Percentiles rank a stretch among this genome's conserved stretches.
Conservation (phyloP, 2,797 vertebrate species). For the Sebastes steindachneri region DNA sequence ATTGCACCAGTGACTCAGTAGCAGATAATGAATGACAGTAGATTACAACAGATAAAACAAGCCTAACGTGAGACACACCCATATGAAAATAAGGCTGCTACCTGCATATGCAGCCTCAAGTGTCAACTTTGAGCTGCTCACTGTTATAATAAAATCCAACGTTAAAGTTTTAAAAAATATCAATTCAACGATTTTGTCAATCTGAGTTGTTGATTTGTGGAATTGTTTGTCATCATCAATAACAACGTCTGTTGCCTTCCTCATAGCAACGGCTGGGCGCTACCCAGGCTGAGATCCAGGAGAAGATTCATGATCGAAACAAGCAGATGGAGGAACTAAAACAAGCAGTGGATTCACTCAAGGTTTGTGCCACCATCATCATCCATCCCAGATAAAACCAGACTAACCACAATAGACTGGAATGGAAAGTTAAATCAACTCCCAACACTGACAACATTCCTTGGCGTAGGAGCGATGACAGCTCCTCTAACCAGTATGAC, state of each 20-base stretch:
- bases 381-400: slow-evolving; percentile 39
- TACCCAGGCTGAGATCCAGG: slow-evolving; percentile 88
- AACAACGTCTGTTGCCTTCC: slow-evolving; percentile 16
- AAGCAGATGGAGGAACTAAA: slow-evolving; percentile 89
- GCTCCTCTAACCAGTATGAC: slow-evolving; percentile 33
- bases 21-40: slow-evolving; percentile 1
- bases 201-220: not conserved
- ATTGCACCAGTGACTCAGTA: not conserved
- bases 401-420: slow-evolving; percentile 31
- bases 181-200: not conserved
- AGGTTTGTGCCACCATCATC: slow-evolving; percentile 67
- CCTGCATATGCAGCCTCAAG: not conserved
- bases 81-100: not conserved
- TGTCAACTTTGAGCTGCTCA: not conserved
- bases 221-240: not conserved
- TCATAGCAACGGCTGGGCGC: slow-evolving; percentile 83
- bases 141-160: not conserved
- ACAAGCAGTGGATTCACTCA: slow-evolving; percentile 85
- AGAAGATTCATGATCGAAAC: slow-evolving; percentile 85
- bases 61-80: slow-evolving; percentile 39
- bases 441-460: slow-evolving; percentile 46
- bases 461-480: slow-evolving; percentile 32
- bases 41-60: slow-evolving; percentile 20
- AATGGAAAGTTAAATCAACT: slow-evolving; percentile 1
- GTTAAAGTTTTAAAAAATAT: not conserved